Conservation (phyloP, 1,140 invertebrate species). For the Drosophila triauraria region DNA sequence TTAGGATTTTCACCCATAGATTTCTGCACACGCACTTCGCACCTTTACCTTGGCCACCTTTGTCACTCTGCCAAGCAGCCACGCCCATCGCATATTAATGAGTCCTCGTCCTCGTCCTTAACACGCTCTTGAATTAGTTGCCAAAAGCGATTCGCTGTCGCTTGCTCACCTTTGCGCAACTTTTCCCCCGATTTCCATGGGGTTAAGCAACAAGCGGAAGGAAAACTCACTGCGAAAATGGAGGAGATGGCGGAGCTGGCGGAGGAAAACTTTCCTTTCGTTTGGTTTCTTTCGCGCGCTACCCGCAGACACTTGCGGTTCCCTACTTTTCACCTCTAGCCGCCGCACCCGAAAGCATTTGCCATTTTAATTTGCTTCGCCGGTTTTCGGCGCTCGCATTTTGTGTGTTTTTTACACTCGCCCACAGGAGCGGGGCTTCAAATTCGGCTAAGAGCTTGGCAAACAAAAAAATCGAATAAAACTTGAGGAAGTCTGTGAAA, state of each 20-base stretch:
- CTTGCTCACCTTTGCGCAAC: slow-evolving; percentile 61
- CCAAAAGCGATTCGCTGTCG: slow-evolving; percentile 42
- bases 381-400: slow-evolving; percentile 16
- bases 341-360: slow-evolving; percentile 10
- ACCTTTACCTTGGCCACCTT: slow-evolving; percentile 18
- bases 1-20: neutral
- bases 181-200: slow-evolving; percentile 57
- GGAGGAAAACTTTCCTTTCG: slow-evolving; percentile 13
- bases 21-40: slow-evolving; percentile 20
- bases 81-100: slow-evolving; percentile 69
- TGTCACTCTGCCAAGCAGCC: slow-evolving; percentile 32
- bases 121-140: slow-evolving; percentile 80
- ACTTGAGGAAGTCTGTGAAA: neutral
- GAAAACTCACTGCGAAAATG: slow-evolving; percentile 1
- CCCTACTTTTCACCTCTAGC: slow-evolving; percentile 2
- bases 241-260: neutral
- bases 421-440: neutral
- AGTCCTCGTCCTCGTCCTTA: slow-evolving; percentile 63
- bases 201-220: slow-evolving; percentile 37
- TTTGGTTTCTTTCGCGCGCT: neutral
- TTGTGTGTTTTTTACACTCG: slow-evolving; percentile 9
- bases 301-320: slow-evolving; percentile 66
- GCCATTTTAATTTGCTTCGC: slow-evolving; percentile 69
- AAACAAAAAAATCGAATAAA: neutral
- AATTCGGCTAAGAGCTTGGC: neutral